Percentiles rank a stretch among this genome's conserved stretches.
phyloP scores from a whole-genome alignment of 1,140 invertebrate genomes.

The Zaprionus ornatus region DNA sequence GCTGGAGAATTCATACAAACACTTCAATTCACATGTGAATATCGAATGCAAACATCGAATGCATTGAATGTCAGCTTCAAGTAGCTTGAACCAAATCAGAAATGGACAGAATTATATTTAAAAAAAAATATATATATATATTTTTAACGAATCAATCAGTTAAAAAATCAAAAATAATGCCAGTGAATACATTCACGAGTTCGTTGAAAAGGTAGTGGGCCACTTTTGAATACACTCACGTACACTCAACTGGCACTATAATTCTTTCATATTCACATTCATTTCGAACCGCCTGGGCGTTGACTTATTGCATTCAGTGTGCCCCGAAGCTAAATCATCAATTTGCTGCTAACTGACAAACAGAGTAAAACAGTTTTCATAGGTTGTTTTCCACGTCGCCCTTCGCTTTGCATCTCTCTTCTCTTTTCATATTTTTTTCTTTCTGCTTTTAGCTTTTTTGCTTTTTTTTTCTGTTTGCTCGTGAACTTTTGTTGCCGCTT shows the following conservation, averaged over 20 bases:
- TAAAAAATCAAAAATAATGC: no score
- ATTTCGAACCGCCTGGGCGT: neutral
- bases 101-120: neutral
- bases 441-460: neutral
- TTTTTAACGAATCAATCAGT: no score
- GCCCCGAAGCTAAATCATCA: conserved; percentile 17
- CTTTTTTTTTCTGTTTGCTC: neutral
- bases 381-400: conserved; percentile 2
- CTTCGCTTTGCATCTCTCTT: neutral
- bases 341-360: conserved; percentile 34
- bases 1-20: conserved; percentile 59
- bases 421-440: neutral
- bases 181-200: no score
- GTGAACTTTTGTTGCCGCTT: conserved; percentile 9
- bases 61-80: conserved; percentile 26
- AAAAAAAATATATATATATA: neutral
- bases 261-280: neutral
- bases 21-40: conserved; percentile 57
- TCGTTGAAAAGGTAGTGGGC: no score
- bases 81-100: neutral
- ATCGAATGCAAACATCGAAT: conserved; percentile 25
- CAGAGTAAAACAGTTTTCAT: conserved; percentile 24
- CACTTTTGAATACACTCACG: no score
- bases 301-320: conserved; percentile 15
- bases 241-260: neutral